phyloP scores from a whole-genome alignment of 2,113 vertebrate species.

The Barnardius zonarius region DNA sequence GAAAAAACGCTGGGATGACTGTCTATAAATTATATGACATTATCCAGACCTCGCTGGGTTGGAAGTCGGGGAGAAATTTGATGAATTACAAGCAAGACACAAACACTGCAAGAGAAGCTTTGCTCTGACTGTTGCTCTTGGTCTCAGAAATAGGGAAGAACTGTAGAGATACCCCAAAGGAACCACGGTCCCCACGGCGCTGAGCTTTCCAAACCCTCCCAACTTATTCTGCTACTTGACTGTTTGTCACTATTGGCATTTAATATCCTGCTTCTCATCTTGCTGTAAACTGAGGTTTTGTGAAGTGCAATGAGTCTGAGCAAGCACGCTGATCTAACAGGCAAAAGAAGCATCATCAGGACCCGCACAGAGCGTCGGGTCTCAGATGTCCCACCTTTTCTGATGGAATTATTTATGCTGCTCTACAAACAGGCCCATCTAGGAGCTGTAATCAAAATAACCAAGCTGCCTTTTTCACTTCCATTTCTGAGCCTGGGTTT shows the following conservation, averaged over 20 bases:
- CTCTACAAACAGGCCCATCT: not conserved
- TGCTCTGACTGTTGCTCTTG: not conserved
- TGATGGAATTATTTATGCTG: not conserved
- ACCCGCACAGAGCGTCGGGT: not conserved
- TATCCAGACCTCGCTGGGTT: slow-evolving; percentile 40
- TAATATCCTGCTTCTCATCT: not conserved
- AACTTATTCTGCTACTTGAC: not conserved
- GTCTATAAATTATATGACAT: slow-evolving; percentile 54
- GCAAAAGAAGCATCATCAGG: not conserved
- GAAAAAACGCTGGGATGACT: slow-evolving; percentile 45
- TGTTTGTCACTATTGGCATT: not conserved
- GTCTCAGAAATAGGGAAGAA: not conserved
- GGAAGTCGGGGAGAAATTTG: slow-evolving; percentile 38
- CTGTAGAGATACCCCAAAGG: not conserved
- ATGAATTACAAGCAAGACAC: slow-evolving; percentile 42
- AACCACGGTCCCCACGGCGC: not conserved
- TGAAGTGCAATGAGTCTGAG: not conserved
- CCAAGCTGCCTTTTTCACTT: not conserved
- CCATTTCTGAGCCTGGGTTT: not conserved
- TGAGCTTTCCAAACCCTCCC: not conserved
- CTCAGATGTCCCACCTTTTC: not conserved
- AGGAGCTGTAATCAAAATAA: not conserved
- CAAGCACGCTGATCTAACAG: not conserved
- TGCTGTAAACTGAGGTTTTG: not conserved
- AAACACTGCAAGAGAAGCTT: slow-evolving; percentile 4